phyloP scores from a whole-genome alignment of 2,797 vertebrate genomes.

The Eulemur albifrons region DNA sequence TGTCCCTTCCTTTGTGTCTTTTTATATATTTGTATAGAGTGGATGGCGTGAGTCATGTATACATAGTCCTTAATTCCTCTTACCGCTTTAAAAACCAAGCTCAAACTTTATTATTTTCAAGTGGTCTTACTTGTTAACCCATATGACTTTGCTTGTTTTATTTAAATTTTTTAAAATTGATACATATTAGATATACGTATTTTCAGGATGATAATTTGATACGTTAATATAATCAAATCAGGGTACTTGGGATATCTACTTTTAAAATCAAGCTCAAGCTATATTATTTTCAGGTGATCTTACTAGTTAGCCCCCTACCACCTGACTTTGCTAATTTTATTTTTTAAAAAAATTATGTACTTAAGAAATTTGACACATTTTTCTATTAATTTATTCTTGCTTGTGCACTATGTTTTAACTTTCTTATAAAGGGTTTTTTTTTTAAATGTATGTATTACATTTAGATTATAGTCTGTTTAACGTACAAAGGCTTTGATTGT shows the following conservation, averaged over 20 bases:
- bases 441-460: neutral
- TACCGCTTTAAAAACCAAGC: neutral
- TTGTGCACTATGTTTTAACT: neutral
- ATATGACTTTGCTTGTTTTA: neutral
- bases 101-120: conserved; percentile 36
- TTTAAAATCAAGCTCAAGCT: neutral
- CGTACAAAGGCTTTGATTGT: neutral
- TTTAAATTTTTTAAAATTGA: neutral
- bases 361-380: neutral
- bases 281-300: conserved; percentile 4
- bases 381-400: neutral
- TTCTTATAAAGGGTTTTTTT: neutral
- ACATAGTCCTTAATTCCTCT: neutral
- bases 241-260: neutral
- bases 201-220: neutral
- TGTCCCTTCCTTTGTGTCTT: neutral
- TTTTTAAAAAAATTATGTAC: neutral
- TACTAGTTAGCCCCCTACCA: neutral
- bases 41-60: neutral
- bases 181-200: neutral
- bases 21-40: neutral
- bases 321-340: neutral
- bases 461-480: neutral
- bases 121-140: neutral
- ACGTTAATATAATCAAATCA: neutral